phyloP scores from a whole-genome alignment of 2,888 invertebrate species.

The Calameuta idolon region DNA sequence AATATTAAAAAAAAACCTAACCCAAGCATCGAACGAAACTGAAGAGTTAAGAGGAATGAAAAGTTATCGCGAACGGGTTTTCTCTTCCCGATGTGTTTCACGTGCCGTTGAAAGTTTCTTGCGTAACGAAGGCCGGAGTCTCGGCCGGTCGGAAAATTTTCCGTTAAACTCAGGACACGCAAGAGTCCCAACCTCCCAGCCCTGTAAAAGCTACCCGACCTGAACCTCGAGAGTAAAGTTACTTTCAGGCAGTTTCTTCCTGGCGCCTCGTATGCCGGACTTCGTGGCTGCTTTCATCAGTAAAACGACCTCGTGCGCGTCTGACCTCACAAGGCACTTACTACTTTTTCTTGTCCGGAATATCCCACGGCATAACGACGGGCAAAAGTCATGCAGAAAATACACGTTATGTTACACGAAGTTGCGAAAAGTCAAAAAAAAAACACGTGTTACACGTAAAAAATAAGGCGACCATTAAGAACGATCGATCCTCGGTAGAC shows the following conservation, averaged over 20 bases:
- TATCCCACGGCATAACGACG: neutral
- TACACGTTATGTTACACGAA: neutral
- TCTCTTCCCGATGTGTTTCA: neutral
- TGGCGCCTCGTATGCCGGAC: neutral
- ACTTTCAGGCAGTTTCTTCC: neutral
- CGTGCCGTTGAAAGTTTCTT: constrained; percentile 6
- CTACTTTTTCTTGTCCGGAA: neutral
- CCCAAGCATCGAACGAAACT: neutral
- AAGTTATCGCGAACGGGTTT: neutral
- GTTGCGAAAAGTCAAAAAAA: no score
- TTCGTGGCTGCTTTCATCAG: neutral
- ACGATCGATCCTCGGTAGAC: no score
- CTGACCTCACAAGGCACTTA: neutral
- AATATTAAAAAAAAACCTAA: no score
- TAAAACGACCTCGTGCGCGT: constrained; percentile 1
- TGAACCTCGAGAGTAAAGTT: neutral
- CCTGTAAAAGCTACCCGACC: neutral
- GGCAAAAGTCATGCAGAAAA: neutral
- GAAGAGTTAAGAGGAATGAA: neutral
- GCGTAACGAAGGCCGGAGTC: neutral
- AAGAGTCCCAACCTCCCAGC: neutral
- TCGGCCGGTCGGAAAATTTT: neutral
- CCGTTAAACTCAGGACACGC: neutral
- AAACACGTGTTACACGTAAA: no score
- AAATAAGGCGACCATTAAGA: no score